A percentile compares a stretch with the other conserved stretches of the same genome.
Conservation (phyloP, 92 coral and sea anemone genomes). For the Scolanthus callimorphus region DNA sequence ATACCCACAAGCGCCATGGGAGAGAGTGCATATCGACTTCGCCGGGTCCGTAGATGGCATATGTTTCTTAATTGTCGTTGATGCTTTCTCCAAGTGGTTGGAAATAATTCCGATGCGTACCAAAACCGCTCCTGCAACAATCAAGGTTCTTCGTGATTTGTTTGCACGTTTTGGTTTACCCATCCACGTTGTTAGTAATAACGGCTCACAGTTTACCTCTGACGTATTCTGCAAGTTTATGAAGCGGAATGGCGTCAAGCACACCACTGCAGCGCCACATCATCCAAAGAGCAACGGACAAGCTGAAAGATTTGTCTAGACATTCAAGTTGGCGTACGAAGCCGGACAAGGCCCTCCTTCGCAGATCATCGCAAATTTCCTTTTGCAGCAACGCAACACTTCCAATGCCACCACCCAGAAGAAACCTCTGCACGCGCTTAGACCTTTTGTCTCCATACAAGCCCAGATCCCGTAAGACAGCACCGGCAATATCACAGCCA, state of each 20-base stretch:
- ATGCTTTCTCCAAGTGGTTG: conserved; percentile 25
- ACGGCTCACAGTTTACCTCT: conserved; percentile 38
- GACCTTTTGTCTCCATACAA: conserved; percentile 5
- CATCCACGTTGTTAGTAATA: conserved; percentile 20
- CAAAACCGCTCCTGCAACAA: conserved; percentile 18
- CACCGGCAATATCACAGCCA: background rate
- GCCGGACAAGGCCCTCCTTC: conserved; percentile 6
- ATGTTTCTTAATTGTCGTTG: conserved; percentile 18
- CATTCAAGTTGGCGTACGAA: conserved; percentile 19
- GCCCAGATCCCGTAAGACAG: background rate
- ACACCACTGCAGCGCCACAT: conserved; percentile 18
- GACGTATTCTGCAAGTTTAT: conserved; percentile 15
- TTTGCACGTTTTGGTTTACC: conserved; percentile 14
- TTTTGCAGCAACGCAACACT: conserved; percentile 2
- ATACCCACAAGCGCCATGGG: conserved; percentile 29
- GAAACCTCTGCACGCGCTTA: conserved; percentile 21
- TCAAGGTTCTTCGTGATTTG: conserved; percentile 7
- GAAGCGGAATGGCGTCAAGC: conserved; percentile 18
- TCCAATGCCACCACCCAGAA: conserved; percentile 6
- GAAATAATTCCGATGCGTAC: conserved; percentile 29
- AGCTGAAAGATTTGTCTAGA: conserved; percentile 49
- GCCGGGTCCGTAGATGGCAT: conserved; percentile 22
- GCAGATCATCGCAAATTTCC: conserved; percentile 6
- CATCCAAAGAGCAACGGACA: conserved; percentile 45
- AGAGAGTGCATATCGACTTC: conserved; percentile 28